These are phyloP conservation scores for Chesias legatella DNA, from an alignment of 2,888 invertebrate genomes.

Conservation along the genomic window DNA sequence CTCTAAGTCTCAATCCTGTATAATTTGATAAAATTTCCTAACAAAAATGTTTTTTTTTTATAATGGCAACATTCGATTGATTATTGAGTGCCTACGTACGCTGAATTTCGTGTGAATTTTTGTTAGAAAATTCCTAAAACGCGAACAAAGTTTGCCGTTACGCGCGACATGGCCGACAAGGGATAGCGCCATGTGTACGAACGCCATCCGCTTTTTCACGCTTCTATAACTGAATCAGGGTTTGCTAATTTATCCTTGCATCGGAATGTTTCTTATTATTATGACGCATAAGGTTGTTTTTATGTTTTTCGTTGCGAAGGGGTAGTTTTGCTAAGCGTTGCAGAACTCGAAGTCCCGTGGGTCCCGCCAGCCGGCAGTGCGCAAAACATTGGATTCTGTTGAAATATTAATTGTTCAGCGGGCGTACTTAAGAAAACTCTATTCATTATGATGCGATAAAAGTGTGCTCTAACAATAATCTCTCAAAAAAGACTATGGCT, in stretches of 20 bases:
- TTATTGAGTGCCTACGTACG: too few relatives aligned
- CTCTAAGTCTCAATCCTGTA: too few relatives aligned
- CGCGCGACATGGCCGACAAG: slow-evolving; percentile 43
- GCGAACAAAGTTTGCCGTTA: slow-evolving; percentile 41
- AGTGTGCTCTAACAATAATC: background rate
- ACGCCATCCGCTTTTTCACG: slow-evolving; percentile 48
- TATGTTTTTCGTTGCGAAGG: background rate
- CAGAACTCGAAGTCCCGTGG: slow-evolving; percentile 36
- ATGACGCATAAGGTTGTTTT: slow-evolving; percentile 6
- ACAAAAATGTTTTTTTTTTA: too few relatives aligned
- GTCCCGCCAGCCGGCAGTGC: slow-evolving; percentile 31
- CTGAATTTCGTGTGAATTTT: too few relatives aligned
- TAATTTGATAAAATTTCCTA: too few relatives aligned
- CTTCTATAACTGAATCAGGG: slow-evolving; percentile 47
- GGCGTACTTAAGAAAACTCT: slow-evolving; percentile 23
- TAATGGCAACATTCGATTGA: too few relatives aligned
- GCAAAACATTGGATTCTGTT: slow-evolving; percentile 39
- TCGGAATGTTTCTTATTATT: background rate
- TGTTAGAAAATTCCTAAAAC: slow-evolving; percentile 20
- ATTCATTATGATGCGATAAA: slow-evolving; percentile 11
- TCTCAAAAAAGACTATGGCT: too few relatives aligned
- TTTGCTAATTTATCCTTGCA: slow-evolving; percentile 27
- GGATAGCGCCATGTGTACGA: slow-evolving; percentile 42
- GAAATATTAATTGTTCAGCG: slow-evolving; percentile 34
- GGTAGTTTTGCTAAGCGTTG: slow-evolving; percentile 10